Conservation (phyloP, 2,113 vertebrate genomes). For the Bombycilla garrulus region DNA sequence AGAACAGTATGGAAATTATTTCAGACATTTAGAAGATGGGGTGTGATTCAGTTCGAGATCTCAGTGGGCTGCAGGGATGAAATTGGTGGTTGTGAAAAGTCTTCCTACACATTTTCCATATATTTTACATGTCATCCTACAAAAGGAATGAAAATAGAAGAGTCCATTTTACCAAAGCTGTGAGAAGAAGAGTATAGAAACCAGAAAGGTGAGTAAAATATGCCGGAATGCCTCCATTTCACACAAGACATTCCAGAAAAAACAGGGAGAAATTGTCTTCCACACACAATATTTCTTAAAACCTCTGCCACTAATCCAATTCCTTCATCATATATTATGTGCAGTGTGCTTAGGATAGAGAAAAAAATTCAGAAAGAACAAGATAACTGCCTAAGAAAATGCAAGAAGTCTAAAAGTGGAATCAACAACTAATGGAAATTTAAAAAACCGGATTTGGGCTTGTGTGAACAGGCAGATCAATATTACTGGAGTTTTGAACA, state of each 20-base stretch:
- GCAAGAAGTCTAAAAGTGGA: not conserved
- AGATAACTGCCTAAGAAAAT: not conserved
- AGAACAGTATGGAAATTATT: conserved; percentile 45
- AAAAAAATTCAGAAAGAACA: not conserved
- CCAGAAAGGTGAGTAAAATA: not conserved
- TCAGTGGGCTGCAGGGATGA: conserved; percentile 51
- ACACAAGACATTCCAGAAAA: not conserved
- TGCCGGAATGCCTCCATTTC: not conserved
- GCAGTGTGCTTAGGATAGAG: not conserved
- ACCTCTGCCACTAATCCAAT: not conserved
- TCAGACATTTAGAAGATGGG: conserved; percentile 19
- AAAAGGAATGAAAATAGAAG: conserved; percentile 52
- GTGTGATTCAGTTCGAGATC: conserved; percentile 47
- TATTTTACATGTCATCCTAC: conserved; percentile 52
- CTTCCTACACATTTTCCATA: conserved; percentile 54
- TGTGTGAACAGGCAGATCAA: not conserved
- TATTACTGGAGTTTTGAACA: not conserved
- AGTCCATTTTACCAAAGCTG: not conserved
- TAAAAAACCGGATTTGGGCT: not conserved
- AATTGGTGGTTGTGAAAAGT: conserved; percentile 28
- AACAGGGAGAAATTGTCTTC: not conserved
- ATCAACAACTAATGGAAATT: not conserved
- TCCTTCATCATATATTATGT: not conserved
- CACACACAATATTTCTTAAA: not conserved
- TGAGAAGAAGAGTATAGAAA: not conserved